These are phyloP conservation scores for Leucophenga maculata DNA, from an alignment of 2,888 invertebrate genomes.

Conservation along the genomic window DNA sequence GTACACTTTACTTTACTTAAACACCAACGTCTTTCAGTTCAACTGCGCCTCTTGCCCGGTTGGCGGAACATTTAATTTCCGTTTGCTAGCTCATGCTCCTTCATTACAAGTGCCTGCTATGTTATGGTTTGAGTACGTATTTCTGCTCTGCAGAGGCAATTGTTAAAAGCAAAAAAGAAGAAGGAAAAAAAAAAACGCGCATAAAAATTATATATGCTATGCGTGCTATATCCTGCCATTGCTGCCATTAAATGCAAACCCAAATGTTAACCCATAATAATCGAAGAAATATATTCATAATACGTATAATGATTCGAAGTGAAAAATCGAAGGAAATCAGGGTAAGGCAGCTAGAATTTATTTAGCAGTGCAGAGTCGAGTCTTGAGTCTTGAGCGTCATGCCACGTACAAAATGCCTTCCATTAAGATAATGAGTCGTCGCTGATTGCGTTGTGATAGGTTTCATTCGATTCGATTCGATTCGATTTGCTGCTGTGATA, in stretches of 20 bases:
- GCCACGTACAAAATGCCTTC: conserved; percentile 21
- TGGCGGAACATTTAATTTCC: conserved; percentile 18
- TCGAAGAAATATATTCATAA: conserved; percentile 11
- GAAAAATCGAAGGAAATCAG: too few relatives aligned
- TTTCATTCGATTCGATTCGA: conserved; percentile 14
- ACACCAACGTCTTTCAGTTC: not conserved
- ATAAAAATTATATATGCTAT: conserved; percentile 9
- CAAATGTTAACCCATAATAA: conserved; percentile 17
- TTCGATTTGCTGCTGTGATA: not conserved
- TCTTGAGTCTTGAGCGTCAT: conserved; percentile 9
- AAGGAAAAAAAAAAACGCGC: not conserved
- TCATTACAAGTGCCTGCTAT: conserved; percentile 7
- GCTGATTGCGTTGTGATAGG: conserved; percentile 21
- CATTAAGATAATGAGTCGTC: conserved; percentile 21
- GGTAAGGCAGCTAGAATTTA: too few relatives aligned
- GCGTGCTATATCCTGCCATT: not conserved
- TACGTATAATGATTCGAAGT: not conserved
- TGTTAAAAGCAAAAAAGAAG: not conserved
- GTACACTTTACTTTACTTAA: not conserved
- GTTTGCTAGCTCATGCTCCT: not conserved
- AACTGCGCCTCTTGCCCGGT: not conserved
- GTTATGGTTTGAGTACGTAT: too few relatives aligned
- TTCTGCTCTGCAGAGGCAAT: not conserved
- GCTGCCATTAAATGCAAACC: conserved; percentile 1
- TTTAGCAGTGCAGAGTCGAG: not conserved